These are phyloP conservation scores for Chascanopsetta lugubris DNA, from an alignment of 2,113 vertebrate genomes.

Conservation along the genomic window DNA sequence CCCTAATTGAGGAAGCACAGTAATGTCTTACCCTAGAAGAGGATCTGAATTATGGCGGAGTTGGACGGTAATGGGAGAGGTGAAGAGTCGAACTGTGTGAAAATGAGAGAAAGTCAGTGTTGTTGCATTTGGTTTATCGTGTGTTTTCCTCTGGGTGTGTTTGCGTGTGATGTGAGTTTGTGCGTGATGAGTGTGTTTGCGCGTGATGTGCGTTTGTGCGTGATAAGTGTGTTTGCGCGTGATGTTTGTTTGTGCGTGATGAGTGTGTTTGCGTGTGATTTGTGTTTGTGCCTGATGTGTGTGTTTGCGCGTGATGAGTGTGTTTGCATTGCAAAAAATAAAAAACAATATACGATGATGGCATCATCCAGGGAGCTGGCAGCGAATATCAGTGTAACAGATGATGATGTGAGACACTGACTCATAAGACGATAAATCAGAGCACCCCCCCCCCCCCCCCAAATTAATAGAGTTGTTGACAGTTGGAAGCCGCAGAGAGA, in stretches of 20 bases:
- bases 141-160: no score
- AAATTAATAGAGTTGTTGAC: conserved; percentile 77
- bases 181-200: neutral
- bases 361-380: conserved; percentile 60
- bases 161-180: neutral
- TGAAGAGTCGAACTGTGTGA: conserved; percentile 23
- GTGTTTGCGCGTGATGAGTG: conserved; percentile 14
- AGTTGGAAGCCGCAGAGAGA: conserved; percentile 57
- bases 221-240: conserved; percentile 2
- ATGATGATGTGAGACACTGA: conserved; percentile 73
- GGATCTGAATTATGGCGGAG: conserved; percentile 40
- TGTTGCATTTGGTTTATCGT: no score
- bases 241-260: neutral
- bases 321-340: conserved; percentile 26
- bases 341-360: conserved; percentile 53
- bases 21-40: conserved; percentile 58
- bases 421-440: conserved; percentile 73
- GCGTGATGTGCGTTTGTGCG: conserved; percentile 17
- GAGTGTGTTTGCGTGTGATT: neutral
- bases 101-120: no score
- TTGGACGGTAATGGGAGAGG: conserved; percentile 50
- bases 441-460: conserved; percentile 33
- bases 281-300: conserved; percentile 26
- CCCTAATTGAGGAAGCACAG: conserved; percentile 22
- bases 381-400: conserved; percentile 76